Base-by-base conservation (phyloP, 92 coral and sea anemone species). In the Phymanthus crucifer region DNA sequence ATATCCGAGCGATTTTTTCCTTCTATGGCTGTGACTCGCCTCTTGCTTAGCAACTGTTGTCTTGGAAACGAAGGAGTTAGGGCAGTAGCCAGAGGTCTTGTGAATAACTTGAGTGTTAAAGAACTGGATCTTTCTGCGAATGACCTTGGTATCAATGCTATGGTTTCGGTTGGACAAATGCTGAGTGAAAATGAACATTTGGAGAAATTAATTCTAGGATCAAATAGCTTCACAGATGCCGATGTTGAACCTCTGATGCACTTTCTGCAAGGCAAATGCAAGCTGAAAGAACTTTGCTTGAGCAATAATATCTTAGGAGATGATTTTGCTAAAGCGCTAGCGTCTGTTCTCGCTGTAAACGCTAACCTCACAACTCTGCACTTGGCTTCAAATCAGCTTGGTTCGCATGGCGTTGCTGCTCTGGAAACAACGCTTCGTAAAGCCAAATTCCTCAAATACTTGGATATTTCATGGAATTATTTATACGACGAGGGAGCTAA, bases 381-480 rank as follows among this genome's bases (percentile, higher is more conserved):
- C 73, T 80, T 96, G 6, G 78, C 90, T 13, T 92, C 93, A 78
- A 93, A 96, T 84, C 92, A 79, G 36, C 82, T 96, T 1, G 93
- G 87, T 33, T 80, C 74, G 1, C 89, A 70, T 6, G 99, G 98
- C 27, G 33, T 93, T 32, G 79, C 79, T 24, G 88, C 86, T 35
- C 73, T 96, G 91, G 66, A 75, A 38, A 70, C 78, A 11, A 97
- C 94, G 11, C 75, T 96, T 38, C 87, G 48, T 45, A 88, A 80
- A 57, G 77, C 88, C 9, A 66, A 23, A 50, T 58, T 88, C n/a
- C 85, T 96, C 70, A 78, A 89, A 40, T 81, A 43, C 38, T 81
- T 96, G 21, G 90, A 93, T 77, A 79, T 96, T n/a, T 96, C 99
- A 21, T 96, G 98, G 98, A 96, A 93, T 67, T 91, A 93, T 80